These are phyloP conservation scores for Sarcophaga peregrina DNA, from an alignment of 1,140 invertebrate genomes.

Conservation along the genomic window DNA sequence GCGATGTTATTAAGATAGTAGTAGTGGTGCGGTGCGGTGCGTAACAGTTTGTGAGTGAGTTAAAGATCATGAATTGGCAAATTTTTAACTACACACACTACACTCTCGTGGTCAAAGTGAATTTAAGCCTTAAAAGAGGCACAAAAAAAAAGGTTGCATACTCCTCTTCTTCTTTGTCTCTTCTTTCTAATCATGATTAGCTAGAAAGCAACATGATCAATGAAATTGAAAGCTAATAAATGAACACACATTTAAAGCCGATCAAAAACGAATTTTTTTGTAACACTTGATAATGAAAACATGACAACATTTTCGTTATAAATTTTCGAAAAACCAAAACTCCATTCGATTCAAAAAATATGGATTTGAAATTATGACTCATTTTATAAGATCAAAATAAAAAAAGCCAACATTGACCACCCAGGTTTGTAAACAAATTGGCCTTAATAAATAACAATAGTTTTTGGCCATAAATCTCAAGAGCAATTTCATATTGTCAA, in stretches of 20 bases:
- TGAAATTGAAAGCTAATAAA: constrained; percentile 27
- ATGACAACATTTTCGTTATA: not conserved
- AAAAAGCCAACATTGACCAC: not conserved
- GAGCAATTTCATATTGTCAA: not conserved
- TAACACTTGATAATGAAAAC: not conserved
- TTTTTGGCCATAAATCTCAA: not conserved
- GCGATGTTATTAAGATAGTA: not conserved
- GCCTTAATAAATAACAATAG: not conserved
- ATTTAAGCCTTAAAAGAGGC: not conserved
- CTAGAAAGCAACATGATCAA: constrained; percentile 1
- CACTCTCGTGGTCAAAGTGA: no score
- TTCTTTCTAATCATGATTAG: constrained; percentile 1
- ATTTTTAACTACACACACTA: not conserved
- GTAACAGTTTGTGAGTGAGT: not conserved
- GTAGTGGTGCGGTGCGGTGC: not conserved
- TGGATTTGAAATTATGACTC: not conserved
- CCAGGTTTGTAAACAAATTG: not conserved
- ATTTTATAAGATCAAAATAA: not conserved
- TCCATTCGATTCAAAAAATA: not conserved
- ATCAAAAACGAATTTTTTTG: not conserved
- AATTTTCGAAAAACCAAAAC: not conserved
- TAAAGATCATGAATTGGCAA: not conserved
- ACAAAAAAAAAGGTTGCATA: not conserved
- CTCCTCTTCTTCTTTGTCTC: not conserved
- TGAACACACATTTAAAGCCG: not conserved